Base-by-base conservation (phyloP, 2,113 vertebrate genomes). In the Rallus limicola region DNA sequence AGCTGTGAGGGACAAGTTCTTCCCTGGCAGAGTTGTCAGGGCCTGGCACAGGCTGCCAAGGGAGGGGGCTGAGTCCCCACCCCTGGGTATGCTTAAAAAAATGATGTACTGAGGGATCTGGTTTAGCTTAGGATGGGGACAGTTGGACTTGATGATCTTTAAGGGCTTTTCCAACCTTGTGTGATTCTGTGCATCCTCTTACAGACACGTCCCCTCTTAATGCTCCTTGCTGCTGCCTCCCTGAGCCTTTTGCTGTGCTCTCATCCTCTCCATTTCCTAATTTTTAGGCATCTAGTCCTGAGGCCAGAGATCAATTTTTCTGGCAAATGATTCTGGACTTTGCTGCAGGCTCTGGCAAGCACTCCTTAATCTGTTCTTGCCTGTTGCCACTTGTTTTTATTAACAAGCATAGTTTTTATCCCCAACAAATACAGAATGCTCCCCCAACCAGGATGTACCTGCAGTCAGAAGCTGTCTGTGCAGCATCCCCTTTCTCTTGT, bases 321-420 rank as follows among this genome's bases (percentile, higher is more conserved):
- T 74, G 40, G 36, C 16, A 65, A 63, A 65, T 18, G 6, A 16
- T 86, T 76, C 38, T 34, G 50, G 38, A 12, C 25, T 91, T 64
- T 50, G 48, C 63, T n/a, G 8, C 33, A 2, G 5, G 9, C 58
- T 76, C 76, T 77, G 40, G 20, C 48, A 82, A 28, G 34, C 0
- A 0, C 11, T 83, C 1, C 3, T 1, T 0, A 14, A 50, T 64
- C 28, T 0, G 0, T 59, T 29, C 10, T 3, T 93, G n/a, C 65
- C 53, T 76, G 58, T 50, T 88, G 79, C 71, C 11, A 2, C 42
- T 77, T 86, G 71, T 29, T 81, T 50, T 53, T 58, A 18, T 46
- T 62, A 31, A 55, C 6, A 0, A 11, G 36, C 12, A 13, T 48
- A 33, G 5, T 21, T 19, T 17, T 17, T 28, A 74, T 50, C n/a